phyloP scores from a whole-genome alignment of 1,140 invertebrate species.

The Orchesella cincta region DNA sequence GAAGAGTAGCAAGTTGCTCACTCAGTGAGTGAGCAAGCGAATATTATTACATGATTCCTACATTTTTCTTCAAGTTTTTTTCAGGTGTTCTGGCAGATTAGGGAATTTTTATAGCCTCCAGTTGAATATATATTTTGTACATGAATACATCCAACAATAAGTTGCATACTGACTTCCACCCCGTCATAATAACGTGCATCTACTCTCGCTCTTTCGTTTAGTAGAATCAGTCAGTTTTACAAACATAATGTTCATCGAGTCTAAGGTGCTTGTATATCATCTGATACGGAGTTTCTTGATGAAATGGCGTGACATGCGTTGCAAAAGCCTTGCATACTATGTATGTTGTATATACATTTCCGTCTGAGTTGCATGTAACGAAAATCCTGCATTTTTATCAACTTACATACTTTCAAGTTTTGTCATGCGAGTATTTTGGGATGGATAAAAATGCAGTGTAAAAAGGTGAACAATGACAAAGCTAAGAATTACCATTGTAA shows the following conservation, averaged over 20 bases:
- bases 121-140: neutral
- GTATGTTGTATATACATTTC: conserved; percentile 15
- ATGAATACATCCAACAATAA: too few relatives aligned
- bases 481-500: too few relatives aligned
- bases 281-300: neutral
- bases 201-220: neutral
- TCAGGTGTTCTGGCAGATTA: neutral
- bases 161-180: too few relatives aligned
- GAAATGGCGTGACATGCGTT: conserved; percentile 23
- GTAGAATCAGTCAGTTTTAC: neutral
- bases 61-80: neutral
- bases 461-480: too few relatives aligned
- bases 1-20: too few relatives aligned
- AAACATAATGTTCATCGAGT: neutral
- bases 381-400: conserved; percentile 17
- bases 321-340: neutral
- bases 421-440: too few relatives aligned
- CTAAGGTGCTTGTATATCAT: neutral
- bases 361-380: conserved; percentile 2
- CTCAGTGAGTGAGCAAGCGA: neutral
- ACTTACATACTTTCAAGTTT: too few relatives aligned
- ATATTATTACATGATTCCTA: neutral
- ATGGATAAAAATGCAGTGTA: too few relatives aligned
- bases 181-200: too few relatives aligned
- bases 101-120: conserved; percentile 11